Base-by-base conservation (phyloP, 2,113 vertebrate genomes). In the Seriola aureovittata region DNA sequence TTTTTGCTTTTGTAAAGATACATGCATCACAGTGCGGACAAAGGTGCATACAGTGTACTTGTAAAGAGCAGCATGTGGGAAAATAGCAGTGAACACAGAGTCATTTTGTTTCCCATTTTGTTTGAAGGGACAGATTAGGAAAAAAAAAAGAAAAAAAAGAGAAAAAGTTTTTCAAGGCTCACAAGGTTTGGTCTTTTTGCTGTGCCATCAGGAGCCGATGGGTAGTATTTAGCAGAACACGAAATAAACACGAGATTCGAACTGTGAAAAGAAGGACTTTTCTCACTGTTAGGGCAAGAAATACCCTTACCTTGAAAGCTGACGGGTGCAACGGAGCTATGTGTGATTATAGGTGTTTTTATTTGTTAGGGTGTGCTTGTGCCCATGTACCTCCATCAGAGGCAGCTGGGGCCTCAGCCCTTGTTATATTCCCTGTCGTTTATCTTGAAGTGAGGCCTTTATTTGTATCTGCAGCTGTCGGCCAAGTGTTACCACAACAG, bases 391-490 rank as follows among this genome's bases (percentile, higher is more conserved):
- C 74, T 71, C 38, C 57, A 81, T 72, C 75, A 62, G 60, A 85
- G 78, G 73, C 89, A 86, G 88, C 85, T 82, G 85, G 83, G 82
- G 64, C 63, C 78, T 91, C 83, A 66, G 71, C 73, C 78, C 84
- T 88, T 77, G 83, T 92, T 89, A 87, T 81, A 88, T 81, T 86
- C 72, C 80, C 77, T 77, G 85, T 92, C 85, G 70, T 84, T 90
- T 85, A 68, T 85, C 81, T 88, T 67, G 81, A 88, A 85, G 88
- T 55, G 88, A 89, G 78, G 81, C 78, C 85, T 91, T 86, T 85
- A 89, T 90, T 92, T 92, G 85, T 90, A 81, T 87, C 81, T 83
- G 77, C 92, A 92, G 88, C 89, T 93, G 93, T 92, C 78, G 76
- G 76, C 85, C 80, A 62, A 89, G 89, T 88, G 83, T 85, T 90